Evolutionary conservation across 2,797 vertebrate species (phyloP).

Genomic region (Chelmon rostratus): DNA sequence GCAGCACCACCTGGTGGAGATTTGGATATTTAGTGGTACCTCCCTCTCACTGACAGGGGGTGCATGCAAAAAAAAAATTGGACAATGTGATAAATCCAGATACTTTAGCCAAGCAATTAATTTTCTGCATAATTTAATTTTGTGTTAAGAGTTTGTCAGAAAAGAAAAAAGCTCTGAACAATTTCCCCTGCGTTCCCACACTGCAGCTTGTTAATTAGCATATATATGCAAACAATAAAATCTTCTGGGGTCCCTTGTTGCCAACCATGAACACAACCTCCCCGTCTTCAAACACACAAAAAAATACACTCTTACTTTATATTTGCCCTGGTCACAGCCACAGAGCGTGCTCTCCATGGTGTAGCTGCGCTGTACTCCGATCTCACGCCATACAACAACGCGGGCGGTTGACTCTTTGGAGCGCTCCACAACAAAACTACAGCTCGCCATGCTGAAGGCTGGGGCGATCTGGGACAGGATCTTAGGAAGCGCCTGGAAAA

Average conservation of each 20-base stretch:
- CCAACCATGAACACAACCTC: background rate
- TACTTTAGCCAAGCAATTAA: background rate
- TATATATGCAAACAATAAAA: background rate
- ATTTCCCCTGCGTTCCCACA: background rate
- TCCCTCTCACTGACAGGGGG: background rate
- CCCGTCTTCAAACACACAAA: background rate
- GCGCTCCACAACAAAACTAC: conserved; percentile 98
- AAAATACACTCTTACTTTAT: conserved; percentile 88
- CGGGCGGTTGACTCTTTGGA: conserved; percentile 98
- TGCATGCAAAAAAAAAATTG: conserved; percentile 6
- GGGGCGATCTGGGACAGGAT: conserved; percentile 96
- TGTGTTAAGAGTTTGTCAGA: background rate
- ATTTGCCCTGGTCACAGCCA: conserved; percentile 98
- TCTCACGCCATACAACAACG: conserved; percentile 98
- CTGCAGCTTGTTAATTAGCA: background rate
- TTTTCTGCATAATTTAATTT: background rate
- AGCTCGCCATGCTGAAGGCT: conserved; percentile 96
- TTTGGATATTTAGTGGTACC: background rate
- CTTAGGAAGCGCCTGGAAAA: conserved; percentile 91
- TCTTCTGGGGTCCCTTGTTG: background rate
- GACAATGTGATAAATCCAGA: background rate
- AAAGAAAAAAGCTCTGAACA: background rate
- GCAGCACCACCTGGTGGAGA: conserved; percentile 73
- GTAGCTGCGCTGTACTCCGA: conserved; percentile 97
- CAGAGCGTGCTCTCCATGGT: conserved; percentile 99